Conservation (phyloP, 2,113 vertebrate genomes). For the Megaceryle maxima region DNA sequence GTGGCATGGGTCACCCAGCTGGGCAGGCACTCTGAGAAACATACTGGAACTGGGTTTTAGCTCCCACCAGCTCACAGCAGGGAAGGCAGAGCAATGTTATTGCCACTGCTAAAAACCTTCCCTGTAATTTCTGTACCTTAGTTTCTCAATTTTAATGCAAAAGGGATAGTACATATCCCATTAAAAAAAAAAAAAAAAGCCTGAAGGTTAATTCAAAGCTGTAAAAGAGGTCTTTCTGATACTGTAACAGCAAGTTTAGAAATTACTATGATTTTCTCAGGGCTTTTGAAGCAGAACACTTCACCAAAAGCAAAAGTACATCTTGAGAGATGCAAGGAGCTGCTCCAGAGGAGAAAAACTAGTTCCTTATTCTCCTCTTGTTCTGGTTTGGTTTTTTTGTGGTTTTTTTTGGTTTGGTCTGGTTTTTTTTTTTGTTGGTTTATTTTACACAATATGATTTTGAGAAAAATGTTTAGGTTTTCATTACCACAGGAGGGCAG, state of each 20-base stretch:
- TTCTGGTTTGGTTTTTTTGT: constrained; percentile 8
- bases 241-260: neutral
- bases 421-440: neutral
- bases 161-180: fast-evolving
- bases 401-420: neutral
- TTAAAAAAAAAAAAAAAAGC: neutral
- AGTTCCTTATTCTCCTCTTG: neutral
- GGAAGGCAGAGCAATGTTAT: neutral
- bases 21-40: fast-evolving
- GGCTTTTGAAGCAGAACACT: neutral
- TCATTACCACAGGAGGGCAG: constrained; percentile 41
- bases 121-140: neutral
- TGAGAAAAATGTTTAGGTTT: constrained; percentile 6
- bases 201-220: neutral
- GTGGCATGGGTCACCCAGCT: fast-evolving
- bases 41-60: neutral
- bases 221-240: neutral
- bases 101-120: neutral
- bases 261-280: neutral
- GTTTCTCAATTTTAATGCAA: neutral
- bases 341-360: neutral
- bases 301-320: neutral
- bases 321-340: neutral
- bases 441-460: neutral
- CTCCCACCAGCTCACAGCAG: neutral